Percentiles rank a stretch among this genome's conserved stretches.
Evolutionary conservation across 2,113 vertebrate species (phyloP).

Genomic region (Archilochus colubris): DNA sequence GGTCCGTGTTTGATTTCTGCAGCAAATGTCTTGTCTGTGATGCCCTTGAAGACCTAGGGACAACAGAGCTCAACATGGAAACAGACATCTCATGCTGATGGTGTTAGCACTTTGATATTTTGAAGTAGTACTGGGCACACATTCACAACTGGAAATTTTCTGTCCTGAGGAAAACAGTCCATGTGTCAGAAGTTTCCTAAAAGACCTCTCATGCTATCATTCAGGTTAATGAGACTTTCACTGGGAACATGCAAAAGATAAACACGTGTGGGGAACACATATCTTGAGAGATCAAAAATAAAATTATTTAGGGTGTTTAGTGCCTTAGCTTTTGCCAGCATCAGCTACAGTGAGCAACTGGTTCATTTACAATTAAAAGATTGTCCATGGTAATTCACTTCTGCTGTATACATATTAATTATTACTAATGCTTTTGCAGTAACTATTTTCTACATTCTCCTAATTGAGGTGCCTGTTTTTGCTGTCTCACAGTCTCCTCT

Average conservation of each 20-base stretch:
- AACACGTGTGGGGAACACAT: neutral
- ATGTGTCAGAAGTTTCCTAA: neutral
- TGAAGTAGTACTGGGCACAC: neutral
- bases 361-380: neutral
- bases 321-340: neutral
- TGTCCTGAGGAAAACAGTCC: neutral
- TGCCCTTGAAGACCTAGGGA: neutral
- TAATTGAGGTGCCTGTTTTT: neutral
- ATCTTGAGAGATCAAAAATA: neutral
- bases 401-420: neutral
- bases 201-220: neutral
- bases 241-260: neutral
- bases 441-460: neutral
- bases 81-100: neutral
- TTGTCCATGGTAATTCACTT: neutral
- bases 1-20: neutral
- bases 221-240: neutral
- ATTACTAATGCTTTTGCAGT: neutral
- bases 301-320: neutral
- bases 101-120: neutral
- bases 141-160: neutral
- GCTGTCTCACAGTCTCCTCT: neutral
- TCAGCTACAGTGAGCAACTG: neutral
- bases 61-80: neutral
- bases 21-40: neutral